A percentile compares a stretch with the other conserved stretches of the same genome.
These are phyloP conservation scores for Alces alces DNA, from an alignment of 2,113 vertebrate species.

Conservation along the genomic window DNA sequence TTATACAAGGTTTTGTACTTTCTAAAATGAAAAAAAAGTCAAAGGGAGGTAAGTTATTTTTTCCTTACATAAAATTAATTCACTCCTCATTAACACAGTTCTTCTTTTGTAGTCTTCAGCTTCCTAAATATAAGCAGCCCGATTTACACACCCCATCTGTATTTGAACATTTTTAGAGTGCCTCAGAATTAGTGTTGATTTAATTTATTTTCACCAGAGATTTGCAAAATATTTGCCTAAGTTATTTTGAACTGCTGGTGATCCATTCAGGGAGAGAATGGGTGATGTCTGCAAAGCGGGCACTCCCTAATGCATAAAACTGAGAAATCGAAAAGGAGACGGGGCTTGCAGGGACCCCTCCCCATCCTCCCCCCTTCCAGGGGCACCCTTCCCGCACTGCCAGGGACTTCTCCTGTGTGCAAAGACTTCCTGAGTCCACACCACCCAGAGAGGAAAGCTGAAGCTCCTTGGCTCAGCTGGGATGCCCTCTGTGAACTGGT, in stretches of 20 bases:
- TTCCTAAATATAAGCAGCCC: background rate
- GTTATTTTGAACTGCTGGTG: background rate
- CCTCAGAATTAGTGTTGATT: background rate
- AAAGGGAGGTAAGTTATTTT: background rate
- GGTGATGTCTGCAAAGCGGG: background rate
- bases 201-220: constrained; percentile 7
- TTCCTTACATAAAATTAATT: background rate
- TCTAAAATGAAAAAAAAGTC: background rate
- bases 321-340: rapidly evolving
- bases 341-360: background rate
- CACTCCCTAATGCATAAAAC: background rate
- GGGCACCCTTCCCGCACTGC: rapidly evolving
- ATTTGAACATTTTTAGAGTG: constrained; percentile 39
- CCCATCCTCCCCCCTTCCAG: background rate
- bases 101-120: background rate
- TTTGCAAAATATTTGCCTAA: constrained; percentile 40
- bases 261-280: background rate
- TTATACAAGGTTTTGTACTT: background rate
- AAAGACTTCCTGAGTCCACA: background rate
- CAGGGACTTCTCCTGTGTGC: background rate
- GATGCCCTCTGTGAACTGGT: background rate
- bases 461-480: too few species aligned
- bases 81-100: rapidly evolving
- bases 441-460: background rate
- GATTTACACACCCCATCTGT: background rate